Percentiles rank a stretch among this genome's conserved stretches.
phyloP scores from a whole-genome alignment of 2,888 invertebrate genomes.

The Pyrrhosoma nymphula region DNA sequence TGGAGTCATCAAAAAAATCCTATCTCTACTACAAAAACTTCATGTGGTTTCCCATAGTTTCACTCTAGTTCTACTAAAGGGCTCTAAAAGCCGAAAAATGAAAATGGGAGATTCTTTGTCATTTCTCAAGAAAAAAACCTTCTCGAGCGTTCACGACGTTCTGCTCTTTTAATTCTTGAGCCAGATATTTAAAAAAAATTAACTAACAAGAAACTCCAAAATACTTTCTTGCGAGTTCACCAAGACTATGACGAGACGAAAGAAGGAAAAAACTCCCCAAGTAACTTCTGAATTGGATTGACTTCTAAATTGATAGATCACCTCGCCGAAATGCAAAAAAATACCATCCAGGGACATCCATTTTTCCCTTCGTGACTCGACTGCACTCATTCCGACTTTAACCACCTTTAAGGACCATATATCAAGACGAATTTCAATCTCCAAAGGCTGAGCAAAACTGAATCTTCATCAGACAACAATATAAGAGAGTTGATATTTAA shows the following conservation, averaged over 20 bases:
- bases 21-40: not conserved
- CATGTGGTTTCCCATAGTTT: not conserved
- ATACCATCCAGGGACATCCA: not conserved
- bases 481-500: no score
- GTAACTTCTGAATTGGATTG: not conserved
- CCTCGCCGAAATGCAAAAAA: not conserved
- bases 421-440: not conserved
- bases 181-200: not conserved
- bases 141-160: not conserved
- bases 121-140: not conserved
- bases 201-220: not conserved
- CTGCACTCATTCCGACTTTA: not conserved
- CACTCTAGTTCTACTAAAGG: not conserved
- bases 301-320: slow-evolving; percentile 11
- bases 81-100: not conserved
- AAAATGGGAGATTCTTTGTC: not conserved
- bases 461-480: no score
- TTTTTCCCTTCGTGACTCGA: not conserved
- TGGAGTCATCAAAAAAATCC: not conserved
- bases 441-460: not conserved
- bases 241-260: not conserved
- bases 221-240: not conserved
- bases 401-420: not conserved
- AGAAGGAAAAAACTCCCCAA: not conserved
- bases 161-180: not conserved